Base-by-base conservation (phyloP, 2,888 invertebrate species). In the Torymus auratus region DNA sequence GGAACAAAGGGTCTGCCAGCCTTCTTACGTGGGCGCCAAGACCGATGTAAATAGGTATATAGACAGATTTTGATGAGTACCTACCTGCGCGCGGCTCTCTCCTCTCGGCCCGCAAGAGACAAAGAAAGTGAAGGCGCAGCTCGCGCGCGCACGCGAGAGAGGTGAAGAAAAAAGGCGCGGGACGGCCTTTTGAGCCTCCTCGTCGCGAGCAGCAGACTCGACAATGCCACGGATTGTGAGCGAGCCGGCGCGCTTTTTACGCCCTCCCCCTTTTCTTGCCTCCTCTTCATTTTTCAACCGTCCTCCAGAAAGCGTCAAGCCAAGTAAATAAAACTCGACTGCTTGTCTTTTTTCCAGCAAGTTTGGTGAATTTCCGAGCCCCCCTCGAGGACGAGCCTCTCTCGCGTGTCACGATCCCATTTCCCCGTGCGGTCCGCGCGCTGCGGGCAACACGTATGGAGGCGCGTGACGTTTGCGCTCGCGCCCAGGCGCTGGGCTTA, bases 1-100 rank as follows among this genome's bases (percentile, higher is more conserved):
- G 82, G 83, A 84, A 86, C 85, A 86, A 86, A 87, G 84, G 84
- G 81, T 81, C 79, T 81, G 82, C 83, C 80, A 83, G 64, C 83
- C 82, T 84, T 83, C 83, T 75, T 60, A 85, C 86, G 88, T 87
- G 86, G 87, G 87, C 85, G 86, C 84, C 82, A 84, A 80, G 65
- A 75, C 67, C 76, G 67, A 80, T 80, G 62, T 68, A 79, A 79
- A 67, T 80, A 76, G 76, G 71, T 76, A 72, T 76, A 72, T 72
- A 72, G 76, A 76, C 72, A 76, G 67, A 72, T 76, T 72, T 80
- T 76, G 76, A 76, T 80, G 76, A 80, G 72, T 55, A 71, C 71
- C 70, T 55, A 75, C 76, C 72, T 76, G 62, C 50, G 50, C 52
- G 64, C 52, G 50, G 5, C 13, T 28, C 13, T 10, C 13, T 10